Conservation (phyloP, 1,140 invertebrate species). For the Tetragnatha versicolor region DNA sequence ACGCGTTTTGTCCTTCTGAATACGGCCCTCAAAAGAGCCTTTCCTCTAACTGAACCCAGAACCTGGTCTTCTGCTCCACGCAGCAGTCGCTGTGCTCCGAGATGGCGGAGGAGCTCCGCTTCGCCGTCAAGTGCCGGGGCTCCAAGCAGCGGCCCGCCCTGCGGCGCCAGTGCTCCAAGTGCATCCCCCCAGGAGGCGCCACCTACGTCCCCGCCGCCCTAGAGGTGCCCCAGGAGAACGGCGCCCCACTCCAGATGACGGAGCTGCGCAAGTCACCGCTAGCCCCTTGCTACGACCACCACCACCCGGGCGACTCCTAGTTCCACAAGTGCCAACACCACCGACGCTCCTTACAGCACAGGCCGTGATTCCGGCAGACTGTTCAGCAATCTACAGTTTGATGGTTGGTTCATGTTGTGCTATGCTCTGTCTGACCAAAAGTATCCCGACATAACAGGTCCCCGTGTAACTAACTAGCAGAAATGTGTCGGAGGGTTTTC, state of each 20-base stretch:
- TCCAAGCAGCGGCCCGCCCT: constrained; percentile 80
- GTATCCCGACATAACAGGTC: too few relatives aligned
- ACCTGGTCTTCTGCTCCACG: constrained; percentile 58
- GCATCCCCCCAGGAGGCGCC: constrained; percentile 69
- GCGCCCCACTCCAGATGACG: constrained; percentile 70
- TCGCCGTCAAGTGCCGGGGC: constrained; percentile 87
- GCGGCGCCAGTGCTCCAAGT: constrained; percentile 74
- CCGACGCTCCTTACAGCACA: constrained; percentile 34
- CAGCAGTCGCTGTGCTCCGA: constrained; percentile 91
- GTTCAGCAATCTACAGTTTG: too few relatives aligned
- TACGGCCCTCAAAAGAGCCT: not conserved
- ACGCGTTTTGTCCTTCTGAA: too few relatives aligned
- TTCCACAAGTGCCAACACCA: constrained; percentile 53
- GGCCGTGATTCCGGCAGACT: too few relatives aligned
- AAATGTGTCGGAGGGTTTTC: too few relatives aligned
- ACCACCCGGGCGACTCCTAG: constrained; percentile 52
- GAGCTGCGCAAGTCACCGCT: constrained; percentile 71
- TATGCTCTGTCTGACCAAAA: too few relatives aligned
- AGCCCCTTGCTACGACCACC: constrained; percentile 67
- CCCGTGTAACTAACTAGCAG: too few relatives aligned
- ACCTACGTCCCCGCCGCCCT: constrained; percentile 74
- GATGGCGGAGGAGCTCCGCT: constrained; percentile 92
- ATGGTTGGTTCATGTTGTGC: too few relatives aligned
- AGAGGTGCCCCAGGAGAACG: constrained; percentile 70
- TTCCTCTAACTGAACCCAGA: constrained; percentile 47